Conservation (phyloP, 2,888 invertebrate species). For the Cacoxenus indagator region DNA sequence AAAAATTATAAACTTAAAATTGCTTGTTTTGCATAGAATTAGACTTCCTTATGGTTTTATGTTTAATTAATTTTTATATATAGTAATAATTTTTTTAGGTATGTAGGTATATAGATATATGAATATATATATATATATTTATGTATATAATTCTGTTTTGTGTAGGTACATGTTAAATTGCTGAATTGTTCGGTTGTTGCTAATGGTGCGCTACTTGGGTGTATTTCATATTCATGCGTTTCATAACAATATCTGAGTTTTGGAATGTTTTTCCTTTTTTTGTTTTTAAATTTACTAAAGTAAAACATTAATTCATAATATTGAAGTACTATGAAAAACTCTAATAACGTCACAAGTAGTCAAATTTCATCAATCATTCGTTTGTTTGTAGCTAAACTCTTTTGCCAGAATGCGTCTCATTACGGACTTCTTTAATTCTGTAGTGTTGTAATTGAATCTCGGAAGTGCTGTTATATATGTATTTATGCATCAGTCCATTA, state of each 20-base stretch:
- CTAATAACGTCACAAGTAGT: too few relatives aligned
- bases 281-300: slow-evolving; percentile 38
- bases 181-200: slow-evolving; percentile 18
- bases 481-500: not conserved
- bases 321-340: too few relatives aligned
- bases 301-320: slow-evolving; percentile 28
- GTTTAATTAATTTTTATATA: not conserved
- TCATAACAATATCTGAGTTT: not conserved
- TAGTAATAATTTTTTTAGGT: not conserved
- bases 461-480: too few relatives aligned
- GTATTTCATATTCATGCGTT: not conserved
- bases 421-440: slow-evolving; percentile 21
- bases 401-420: slow-evolving; percentile 39
- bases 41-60: not conserved
- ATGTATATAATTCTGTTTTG: not conserved
- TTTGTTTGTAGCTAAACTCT: slow-evolving; percentile 29
- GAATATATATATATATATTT: not conserved
- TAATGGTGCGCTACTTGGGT: slow-evolving; percentile 17
- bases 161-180: slow-evolving; percentile 28
- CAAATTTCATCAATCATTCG: not conserved
- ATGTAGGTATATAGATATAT: not conserved
- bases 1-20: not conserved
- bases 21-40: not conserved
- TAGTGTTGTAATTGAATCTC: not conserved
- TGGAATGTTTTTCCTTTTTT: slow-evolving; percentile 18